Conservation (phyloP, 2,888 invertebrate genomes). For the Chrysina gloriosa region DNA sequence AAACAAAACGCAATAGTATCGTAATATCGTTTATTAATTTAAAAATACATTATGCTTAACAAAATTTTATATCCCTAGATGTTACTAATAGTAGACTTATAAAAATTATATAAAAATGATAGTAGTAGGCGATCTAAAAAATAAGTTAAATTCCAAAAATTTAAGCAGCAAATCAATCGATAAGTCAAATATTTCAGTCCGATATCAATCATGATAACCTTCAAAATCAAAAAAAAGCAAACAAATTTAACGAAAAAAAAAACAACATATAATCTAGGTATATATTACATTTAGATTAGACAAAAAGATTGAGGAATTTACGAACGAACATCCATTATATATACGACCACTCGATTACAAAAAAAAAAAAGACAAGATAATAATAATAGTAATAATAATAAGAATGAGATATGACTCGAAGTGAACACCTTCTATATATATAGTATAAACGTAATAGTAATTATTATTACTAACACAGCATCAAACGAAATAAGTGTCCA, state of each 20-base stretch:
- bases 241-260: neutral
- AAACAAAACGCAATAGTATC: neutral
- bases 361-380: neutral
- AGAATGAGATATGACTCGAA: too few relatives aligned
- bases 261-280: too few relatives aligned
- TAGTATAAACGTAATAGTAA: constrained; percentile 6
- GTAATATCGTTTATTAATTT: constrained; percentile 39
- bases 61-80: constrained; percentile 35
- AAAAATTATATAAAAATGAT: constrained; percentile 36
- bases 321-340: neutral
- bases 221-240: neutral
- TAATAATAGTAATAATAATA: neutral
- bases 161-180: constrained; percentile 5
- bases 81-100: constrained; percentile 33
- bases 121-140: constrained; percentile 37
- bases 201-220: neutral
- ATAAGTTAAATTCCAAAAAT: constrained; percentile 34
- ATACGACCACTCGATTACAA: neutral
- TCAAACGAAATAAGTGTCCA: neutral
- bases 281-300: too few relatives aligned
- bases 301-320: too few relatives aligned
- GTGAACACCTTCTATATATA: neutral
- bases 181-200: constrained; percentile 36
- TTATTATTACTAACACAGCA: constrained; percentile 3
- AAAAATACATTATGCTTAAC: constrained; percentile 40